Evolutionary conservation across 2,797 vertebrate genomes (phyloP).

Genomic region (Channallabes apus): DNA sequence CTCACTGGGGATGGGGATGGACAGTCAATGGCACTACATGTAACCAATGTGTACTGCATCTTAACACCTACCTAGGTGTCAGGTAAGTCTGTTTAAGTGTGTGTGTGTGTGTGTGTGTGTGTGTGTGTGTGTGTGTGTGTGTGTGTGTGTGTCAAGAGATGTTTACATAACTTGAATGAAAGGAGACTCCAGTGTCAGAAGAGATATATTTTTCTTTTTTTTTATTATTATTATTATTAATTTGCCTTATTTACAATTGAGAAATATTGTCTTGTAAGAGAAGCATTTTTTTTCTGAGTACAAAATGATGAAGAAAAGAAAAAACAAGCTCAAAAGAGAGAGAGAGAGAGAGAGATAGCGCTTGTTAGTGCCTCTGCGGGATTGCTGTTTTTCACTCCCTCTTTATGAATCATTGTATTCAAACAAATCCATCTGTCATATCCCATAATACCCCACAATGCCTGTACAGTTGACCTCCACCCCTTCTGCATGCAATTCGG

Average conservation of each 20-base stretch:
- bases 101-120: background rate
- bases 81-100: slow-evolving; percentile 13
- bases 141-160: background rate
- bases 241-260: background rate
- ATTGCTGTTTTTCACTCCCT: slow-evolving; percentile 71
- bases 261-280: background rate
- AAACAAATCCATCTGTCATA: slow-evolving; percentile 91
- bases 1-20: slow-evolving; percentile 90
- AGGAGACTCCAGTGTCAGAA: background rate
- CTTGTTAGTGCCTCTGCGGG: slow-evolving; percentile 34
- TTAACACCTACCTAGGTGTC: slow-evolving; percentile 56
- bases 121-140: slow-evolving; percentile 8
- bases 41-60: slow-evolving; percentile 83
- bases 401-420: slow-evolving; percentile 80
- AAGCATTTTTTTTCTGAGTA: background rate
- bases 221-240: too few relatives aligned
- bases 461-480: slow-evolving; percentile 80
- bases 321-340: background rate
- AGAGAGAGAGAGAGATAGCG: background rate
- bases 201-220: too few relatives aligned
- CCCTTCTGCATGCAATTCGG: slow-evolving; percentile 75
- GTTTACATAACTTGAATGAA: background rate
- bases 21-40: slow-evolving; percentile 97
- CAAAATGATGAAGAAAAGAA: background rate
- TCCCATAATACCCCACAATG: slow-evolving; percentile 80